These are phyloP conservation scores for Diplodus puntazzo DNA, from an alignment of 2,797 vertebrate genomes.

Conservation along the genomic window DNA sequence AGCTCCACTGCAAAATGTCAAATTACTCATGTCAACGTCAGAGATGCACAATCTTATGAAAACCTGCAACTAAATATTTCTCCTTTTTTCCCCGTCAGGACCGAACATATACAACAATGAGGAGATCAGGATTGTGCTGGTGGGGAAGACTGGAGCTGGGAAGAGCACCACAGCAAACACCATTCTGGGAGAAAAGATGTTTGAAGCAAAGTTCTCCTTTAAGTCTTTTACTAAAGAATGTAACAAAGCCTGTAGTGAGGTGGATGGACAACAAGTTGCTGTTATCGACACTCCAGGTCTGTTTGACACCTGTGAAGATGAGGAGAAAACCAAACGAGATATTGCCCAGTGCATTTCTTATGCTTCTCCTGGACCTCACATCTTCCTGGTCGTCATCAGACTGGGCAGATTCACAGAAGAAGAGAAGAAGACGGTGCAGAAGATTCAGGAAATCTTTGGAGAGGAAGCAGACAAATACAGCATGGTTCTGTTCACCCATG, in stretches of 20 bases:
- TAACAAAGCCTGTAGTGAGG: rapidly evolving
- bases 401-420: constrained; percentile 15
- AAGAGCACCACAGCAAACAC: constrained; percentile 37
- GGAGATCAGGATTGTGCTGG: constrained; percentile 12
- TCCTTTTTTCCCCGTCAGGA: no score
- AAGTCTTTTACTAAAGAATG: rapidly evolving
- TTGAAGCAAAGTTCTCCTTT: rapidly evolving
- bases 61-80: no score
- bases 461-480: neutral
- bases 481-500: no score
- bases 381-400: neutral
- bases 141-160: constrained; percentile 25
- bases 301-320: constrained; percentile 8
- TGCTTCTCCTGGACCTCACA: constrained; percentile 27
- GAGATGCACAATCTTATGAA: no score
- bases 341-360: neutral
- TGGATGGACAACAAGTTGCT: constrained; percentile 2
- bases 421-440: constrained; percentile 4
- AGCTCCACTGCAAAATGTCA: no score
- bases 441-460: constrained; percentile 13
- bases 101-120: neutral
- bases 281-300: constrained; percentile 29
- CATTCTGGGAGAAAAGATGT: neutral
- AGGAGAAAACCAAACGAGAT: neutral
- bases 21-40: no score